A percentile compares a stretch with the other conserved stretches of the same genome.
Conservation (phyloP, 2,888 invertebrate genomes). For the Sarcophaga variegata region DNA sequence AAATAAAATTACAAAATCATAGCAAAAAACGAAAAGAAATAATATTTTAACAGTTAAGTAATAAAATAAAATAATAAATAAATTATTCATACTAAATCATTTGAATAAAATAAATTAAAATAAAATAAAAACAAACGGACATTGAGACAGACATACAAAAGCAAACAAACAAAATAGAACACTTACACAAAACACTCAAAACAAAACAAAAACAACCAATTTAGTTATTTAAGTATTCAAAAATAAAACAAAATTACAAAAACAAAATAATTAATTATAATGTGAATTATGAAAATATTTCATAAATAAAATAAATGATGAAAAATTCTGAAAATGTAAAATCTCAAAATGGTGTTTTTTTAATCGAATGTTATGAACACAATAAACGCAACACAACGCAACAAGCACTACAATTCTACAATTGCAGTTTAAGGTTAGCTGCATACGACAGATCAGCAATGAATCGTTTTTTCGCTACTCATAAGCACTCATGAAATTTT, state of each 20-base stretch:
- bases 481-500: too few relatives aligned
- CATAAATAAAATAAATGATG: slow-evolving; percentile 65
- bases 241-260: slow-evolving; percentile 65
- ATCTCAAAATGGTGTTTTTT: slow-evolving; percentile 53
- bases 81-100: background rate
- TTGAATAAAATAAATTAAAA: too few relatives aligned
- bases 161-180: background rate
- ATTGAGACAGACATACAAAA: too few relatives aligned
- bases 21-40: slow-evolving; percentile 11
- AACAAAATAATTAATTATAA: slow-evolving; percentile 55
- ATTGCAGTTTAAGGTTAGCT: too few relatives aligned
- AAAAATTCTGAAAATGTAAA: slow-evolving; percentile 71
- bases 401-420: too few relatives aligned
- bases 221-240: slow-evolving; percentile 67
- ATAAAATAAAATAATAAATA: slow-evolving; percentile 36
- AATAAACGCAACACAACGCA: too few relatives aligned
- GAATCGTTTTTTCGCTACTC: too few relatives aligned
- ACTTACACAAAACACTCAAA: slow-evolving; percentile 13
- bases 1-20: slow-evolving; percentile 26
- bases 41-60: slow-evolving; percentile 58
- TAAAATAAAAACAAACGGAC: too few relatives aligned
- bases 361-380: background rate
- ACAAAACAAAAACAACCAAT: slow-evolving; percentile 40
- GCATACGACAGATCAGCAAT: too few relatives aligned
- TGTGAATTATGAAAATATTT: slow-evolving; percentile 60